Conservation (phyloP, 2,113 vertebrate genomes). For the Sebastes fasciatus region DNA sequence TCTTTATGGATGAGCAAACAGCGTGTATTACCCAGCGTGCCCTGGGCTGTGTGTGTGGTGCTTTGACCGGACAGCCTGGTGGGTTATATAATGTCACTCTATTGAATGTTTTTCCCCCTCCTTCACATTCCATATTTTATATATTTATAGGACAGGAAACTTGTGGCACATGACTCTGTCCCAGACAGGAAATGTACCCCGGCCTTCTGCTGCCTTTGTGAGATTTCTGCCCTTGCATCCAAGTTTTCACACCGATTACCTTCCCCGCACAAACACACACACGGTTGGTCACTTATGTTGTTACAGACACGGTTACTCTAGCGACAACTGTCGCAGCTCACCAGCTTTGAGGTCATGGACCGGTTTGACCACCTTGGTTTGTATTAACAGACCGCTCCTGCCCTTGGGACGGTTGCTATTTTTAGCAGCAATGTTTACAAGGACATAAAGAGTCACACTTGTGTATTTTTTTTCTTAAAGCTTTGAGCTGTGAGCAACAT, state of each 20-base stretch:
- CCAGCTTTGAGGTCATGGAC: slow-evolving; percentile 68
- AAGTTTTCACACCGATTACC: slow-evolving; percentile 27
- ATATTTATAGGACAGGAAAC: slow-evolving; percentile 79
- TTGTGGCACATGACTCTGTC: slow-evolving; percentile 69
- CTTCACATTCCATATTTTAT: slow-evolving; percentile 72
- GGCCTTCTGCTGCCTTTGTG: slow-evolving; percentile 52
- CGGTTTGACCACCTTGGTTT: slow-evolving; percentile 73
- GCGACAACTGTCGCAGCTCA: slow-evolving; percentile 62
- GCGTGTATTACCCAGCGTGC: slow-evolving; percentile 63
- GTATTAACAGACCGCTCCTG: slow-evolving; percentile 66
- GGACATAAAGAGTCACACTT: slow-evolving; percentile 52
- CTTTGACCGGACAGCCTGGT: slow-evolving; percentile 53
- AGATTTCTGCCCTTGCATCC: slow-evolving; percentile 44
- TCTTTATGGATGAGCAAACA: slow-evolving; percentile 79
- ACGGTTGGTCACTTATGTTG: slow-evolving; percentile 7
- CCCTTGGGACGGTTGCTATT: slow-evolving; percentile 72
- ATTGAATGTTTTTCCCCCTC: slow-evolving; percentile 21
- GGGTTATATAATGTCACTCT: slow-evolving; percentile 67
- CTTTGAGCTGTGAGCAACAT: slow-evolving; percentile 17
- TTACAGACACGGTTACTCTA: slow-evolving; percentile 30
- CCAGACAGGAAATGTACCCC: slow-evolving; percentile 65
- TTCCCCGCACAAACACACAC: slow-evolving; percentile 8
- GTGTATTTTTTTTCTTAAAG: slow-evolving; percentile 11
- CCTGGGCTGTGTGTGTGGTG: slow-evolving; percentile 26
- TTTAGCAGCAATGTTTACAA: slow-evolving; percentile 73